Evolutionary conservation across 37 sponge, comb jelly and placozoan species (phyloP), one percentile per base, ranked within the genome.

Genomic region (Petrosia ficiformis): DNA sequence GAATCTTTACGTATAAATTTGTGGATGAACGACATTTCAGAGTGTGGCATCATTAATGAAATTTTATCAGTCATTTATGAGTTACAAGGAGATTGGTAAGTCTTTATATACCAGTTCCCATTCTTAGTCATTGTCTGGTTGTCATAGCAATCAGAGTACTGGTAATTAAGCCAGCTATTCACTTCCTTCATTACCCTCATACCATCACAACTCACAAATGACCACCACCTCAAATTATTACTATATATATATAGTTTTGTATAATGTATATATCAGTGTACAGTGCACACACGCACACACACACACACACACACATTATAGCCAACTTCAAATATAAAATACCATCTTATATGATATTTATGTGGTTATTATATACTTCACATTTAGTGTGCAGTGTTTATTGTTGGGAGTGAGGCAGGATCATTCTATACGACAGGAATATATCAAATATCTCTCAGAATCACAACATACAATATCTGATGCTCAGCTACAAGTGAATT

Each of bases 381-480:
- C n/a, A n/a, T n/a, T n/a, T n/a, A 89, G 90, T 31, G 68, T 77
- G 24, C 31, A 32, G 16, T 76, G 44, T 36, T 38, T 80, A 4
- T 5, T 89, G 59, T 70, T 70, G 31, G 74, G 74, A 4, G 57
- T 84, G 26, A 39, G 59, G 1, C 68, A 65, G 39, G 86, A 89
- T 25, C 79, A 84, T 67, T 37, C 48, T 40, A 35, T 39, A 32
- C 57, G 86, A 6, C 70, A 65, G 0, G 57, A 63, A 35, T 89
- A 84, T 65, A 43, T 79, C 2, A 67, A 72, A 6, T 89, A 89
- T 64, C 68, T 89, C 44, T 76, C 80, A 1, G 42, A 57, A 4
- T 72, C 75, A 6, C 90, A 84, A 21, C 84, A 83, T 67, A 70
- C 39, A 59, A 79, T 79, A 37, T 66, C 64, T 41, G 90, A 84